A percentile compares a stretch with the other conserved stretches of the same genome.
Evolutionary conservation across 2,888 invertebrate genomes (phyloP).

Genomic region (Lycia hirtaria): DNA sequence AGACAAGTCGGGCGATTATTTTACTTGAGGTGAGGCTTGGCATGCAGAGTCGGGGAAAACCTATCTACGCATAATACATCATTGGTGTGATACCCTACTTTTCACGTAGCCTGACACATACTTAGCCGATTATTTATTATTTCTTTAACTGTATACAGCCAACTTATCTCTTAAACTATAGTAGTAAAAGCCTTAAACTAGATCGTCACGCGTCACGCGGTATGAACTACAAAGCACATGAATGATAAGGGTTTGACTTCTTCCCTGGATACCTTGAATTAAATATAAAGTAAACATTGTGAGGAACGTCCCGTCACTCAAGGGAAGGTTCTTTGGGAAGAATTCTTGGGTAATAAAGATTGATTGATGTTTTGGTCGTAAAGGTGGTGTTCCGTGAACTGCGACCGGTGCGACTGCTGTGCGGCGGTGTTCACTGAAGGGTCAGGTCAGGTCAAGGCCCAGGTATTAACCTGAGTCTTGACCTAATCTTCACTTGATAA

Average conservation of each 20-base stretch:
- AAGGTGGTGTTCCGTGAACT: no score
- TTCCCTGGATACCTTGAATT: constrained; percentile 18
- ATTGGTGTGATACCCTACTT: no score
- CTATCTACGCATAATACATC: no score
- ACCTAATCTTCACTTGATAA: constrained; percentile 30
- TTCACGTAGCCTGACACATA: no score
- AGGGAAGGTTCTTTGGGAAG: constrained; percentile 6
- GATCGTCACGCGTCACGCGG: not conserved
- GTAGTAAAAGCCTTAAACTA: not conserved
- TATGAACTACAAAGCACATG: not conserved
- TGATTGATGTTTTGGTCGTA: not conserved
- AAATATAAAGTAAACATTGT: constrained; percentile 26
- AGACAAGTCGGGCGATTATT: no score
- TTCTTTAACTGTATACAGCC: not conserved
- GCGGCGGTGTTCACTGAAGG: constrained; percentile 1
- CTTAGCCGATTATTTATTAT: no score
- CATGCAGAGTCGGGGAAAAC: no score
- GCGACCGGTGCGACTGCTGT: no score
- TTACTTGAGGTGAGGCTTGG: no score
- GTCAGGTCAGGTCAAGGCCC: no score
- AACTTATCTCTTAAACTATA: not conserved
- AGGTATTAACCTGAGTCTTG: no score
- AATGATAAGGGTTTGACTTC: constrained; percentile 28
- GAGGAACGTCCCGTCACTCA: constrained; percentile 20
- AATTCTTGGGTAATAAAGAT: constrained; percentile 9